Evolutionary conservation across 2,888 invertebrate species (phyloP), one percentile per base, ranked within the genome.

Genomic region (Ophraella communa): DNA sequence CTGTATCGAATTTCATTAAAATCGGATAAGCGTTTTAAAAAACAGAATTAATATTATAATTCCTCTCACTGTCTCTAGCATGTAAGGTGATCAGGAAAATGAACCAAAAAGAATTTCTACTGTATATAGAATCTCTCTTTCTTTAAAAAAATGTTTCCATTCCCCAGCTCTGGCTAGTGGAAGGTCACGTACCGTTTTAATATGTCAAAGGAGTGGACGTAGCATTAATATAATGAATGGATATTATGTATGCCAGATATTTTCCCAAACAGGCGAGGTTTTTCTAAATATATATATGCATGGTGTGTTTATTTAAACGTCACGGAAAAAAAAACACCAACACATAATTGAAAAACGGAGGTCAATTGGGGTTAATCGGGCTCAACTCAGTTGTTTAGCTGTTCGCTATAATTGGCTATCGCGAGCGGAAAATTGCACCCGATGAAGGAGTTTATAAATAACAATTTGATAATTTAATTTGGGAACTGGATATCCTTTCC

Each of bases 171-270:
- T 49, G 27, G 23, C 14, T 24, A 23, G 59, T 51, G 47, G 17
- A 20, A 11, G 44, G 59, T 60, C 59, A 60, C 59, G 59, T 60
- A 52, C 52, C 17, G 52, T 33, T 35, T 52, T 59, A 59, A 59
- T 60, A 60, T 52, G 59, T 52, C 52, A 52, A 24, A 42, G 23
- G 8, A 60, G 59, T 60, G 59, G 52, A 60, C 59, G 52, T 42
- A 60, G 42, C 44, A 60, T 60, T 60, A 60, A 52, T 60, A 60
- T 60, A 52, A 60, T 60, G 59, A 52, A 60, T 20, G 52, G 23
- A 60, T 52, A 60, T 60, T 60, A 60, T 60, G 59, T 60, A 60
- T 60, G 59, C 59, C 20, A 49, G 52, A 35, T 60, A 60, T 60
- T 60, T 60, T 60, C 52, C 52, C 52, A 52, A 39, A 33, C 59